phyloP scores from a whole-genome alignment of 2,888 invertebrate genomes.

The Strigamia maritima region DNA sequence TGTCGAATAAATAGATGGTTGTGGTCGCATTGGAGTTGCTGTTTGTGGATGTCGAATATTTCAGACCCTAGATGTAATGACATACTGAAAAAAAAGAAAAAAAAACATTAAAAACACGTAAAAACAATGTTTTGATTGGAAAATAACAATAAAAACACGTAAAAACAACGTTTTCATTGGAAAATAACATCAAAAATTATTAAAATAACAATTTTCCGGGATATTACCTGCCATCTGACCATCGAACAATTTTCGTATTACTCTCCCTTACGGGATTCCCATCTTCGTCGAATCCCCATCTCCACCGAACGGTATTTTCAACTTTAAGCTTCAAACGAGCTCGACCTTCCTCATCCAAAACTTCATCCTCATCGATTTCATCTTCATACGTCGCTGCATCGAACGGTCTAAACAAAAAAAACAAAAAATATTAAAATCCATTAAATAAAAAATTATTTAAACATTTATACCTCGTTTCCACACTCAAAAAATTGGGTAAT shows the following conservation, averaged over 20 bases:
- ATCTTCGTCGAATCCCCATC: constrained; percentile 74
- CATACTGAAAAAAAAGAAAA: constrained; percentile 62
- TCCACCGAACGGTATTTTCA: constrained; percentile 97
- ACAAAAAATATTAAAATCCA: not conserved
- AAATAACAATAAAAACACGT: too few species aligned
- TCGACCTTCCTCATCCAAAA: constrained; percentile 94
- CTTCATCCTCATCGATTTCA: constrained; percentile 98
- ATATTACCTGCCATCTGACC: constrained; percentile 80
- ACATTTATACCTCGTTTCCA: constrained; percentile 69
- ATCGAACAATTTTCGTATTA: constrained; percentile 89
- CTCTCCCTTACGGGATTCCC: constrained; percentile 82
- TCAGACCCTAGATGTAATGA: constrained; percentile 94
- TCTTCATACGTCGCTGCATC: constrained; percentile 94
- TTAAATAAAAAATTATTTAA: not conserved
- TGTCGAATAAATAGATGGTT: constrained; percentile 97
- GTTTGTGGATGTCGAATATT: constrained; percentile 95
- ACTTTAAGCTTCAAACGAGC: constrained; percentile 86
- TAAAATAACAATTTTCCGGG: not conserved
- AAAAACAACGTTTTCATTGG: too few species aligned
- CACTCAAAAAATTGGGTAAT: constrained; percentile 95
- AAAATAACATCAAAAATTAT: not conserved
- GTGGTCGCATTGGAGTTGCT: constrained; percentile 90
- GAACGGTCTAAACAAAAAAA: constrained; percentile 66
- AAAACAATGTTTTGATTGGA: not conserved
- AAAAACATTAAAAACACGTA: not conserved